A percentile compares a stretch with the other conserved stretches of the same genome.
phyloP scores from a whole-genome alignment of 2,797 vertebrate species.

The Tarsius wallacei region DNA sequence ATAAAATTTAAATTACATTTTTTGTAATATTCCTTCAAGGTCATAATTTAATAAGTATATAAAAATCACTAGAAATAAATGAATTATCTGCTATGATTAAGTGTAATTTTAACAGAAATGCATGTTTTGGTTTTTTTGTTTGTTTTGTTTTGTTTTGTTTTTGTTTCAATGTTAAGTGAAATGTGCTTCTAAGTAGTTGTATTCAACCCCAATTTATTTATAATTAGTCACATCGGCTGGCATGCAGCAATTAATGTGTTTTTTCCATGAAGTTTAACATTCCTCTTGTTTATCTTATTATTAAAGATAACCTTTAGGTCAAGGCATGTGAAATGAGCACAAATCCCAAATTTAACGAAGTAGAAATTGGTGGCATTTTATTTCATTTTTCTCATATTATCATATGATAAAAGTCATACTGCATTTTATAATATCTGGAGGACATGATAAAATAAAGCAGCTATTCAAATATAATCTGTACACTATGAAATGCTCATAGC shows the following conservation, averaged over 20 bases:
- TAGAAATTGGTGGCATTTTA: conserved; percentile 70
- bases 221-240: conserved; percentile 34
- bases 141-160: not conserved
- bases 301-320: conserved; percentile 48
- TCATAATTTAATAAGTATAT: conserved; percentile 14
- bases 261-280: conserved; percentile 8
- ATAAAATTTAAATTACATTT: not conserved
- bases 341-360: conserved; percentile 72
- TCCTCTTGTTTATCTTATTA: conserved; percentile 48
- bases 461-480: not conserved
- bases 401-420: conserved; percentile 70
- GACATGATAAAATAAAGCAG: conserved; percentile 10
- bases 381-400: conserved; percentile 66
- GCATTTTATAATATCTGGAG: conserved; percentile 67
- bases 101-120: conserved; percentile 46
- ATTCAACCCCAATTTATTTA: conserved; percentile 25
- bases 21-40: not conserved
- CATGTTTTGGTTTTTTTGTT: not conserved
- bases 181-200: not conserved
- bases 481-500: not conserved
- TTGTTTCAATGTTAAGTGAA: not conserved
- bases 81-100: not conserved
- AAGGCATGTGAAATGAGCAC: conserved; percentile 59
- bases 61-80: conserved; percentile 33
- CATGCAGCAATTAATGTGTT: not conserved